Evolutionary conservation across 2,797 vertebrate genomes (phyloP).

Genomic region (Todus mexicanus): DNA sequence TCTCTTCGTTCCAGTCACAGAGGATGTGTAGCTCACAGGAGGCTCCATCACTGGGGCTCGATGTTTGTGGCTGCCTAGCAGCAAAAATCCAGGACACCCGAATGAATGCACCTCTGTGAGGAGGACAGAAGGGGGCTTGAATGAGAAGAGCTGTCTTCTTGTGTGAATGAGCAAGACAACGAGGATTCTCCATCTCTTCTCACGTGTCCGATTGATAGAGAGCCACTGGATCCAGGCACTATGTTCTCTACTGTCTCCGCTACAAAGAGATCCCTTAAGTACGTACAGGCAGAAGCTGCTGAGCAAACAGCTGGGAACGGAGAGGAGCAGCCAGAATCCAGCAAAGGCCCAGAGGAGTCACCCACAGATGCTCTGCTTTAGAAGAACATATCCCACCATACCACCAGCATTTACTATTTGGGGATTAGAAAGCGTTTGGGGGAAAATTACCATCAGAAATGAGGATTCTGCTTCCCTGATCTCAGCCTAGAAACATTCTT

Average conservation of each 20-base stretch:
- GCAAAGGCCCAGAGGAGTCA: background rate
- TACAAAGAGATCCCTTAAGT: background rate
- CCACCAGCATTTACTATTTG: background rate
- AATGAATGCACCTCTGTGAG: background rate
- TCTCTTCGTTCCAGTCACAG: background rate
- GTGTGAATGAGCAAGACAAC: background rate
- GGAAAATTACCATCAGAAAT: background rate
- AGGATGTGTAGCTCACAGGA: background rate
- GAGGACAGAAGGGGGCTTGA: background rate
- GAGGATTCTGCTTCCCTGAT: background rate
- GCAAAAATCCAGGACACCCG: background rate
- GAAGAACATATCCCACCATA: background rate
- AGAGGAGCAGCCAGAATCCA: background rate
- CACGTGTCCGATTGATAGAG: background rate
- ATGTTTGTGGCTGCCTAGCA: background rate
- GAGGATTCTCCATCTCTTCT: background rate
- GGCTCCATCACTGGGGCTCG: background rate
- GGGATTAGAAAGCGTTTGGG: background rate
- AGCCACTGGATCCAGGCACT: background rate
- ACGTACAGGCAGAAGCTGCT: background rate
- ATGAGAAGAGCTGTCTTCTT: background rate
- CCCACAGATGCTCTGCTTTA: background rate
- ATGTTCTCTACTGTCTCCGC: background rate
- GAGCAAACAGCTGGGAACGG: background rate
- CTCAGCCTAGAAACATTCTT: background rate